A percentile compares a stretch with the other conserved stretches of the same genome.
Conservation (phyloP, 2,113 vertebrate genomes). For the Spea multiplicata region DNA sequence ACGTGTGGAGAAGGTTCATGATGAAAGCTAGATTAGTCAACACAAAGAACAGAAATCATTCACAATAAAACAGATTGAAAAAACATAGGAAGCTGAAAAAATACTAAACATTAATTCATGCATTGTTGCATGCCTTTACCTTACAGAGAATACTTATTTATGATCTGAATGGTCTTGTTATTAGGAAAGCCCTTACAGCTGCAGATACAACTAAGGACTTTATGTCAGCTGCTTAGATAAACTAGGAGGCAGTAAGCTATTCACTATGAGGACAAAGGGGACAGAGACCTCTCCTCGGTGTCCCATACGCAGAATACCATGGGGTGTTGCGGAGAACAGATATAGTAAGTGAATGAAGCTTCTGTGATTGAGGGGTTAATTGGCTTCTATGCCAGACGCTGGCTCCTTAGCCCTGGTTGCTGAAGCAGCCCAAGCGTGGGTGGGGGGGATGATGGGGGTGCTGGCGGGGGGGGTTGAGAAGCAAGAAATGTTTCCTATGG, state of each 20-base stretch:
- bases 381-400: conserved; percentile 40
- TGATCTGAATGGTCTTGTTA: background rate
- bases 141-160: conserved; percentile 3
- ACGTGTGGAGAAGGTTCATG: background rate
- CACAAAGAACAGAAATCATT: background rate
- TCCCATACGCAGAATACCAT: background rate
- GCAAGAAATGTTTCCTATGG: conserved; percentile 47
- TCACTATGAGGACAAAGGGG: background rate
- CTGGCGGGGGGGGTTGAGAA: conserved; percentile 44
- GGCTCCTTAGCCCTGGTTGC: conserved; percentile 47
- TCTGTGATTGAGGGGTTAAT: conserved; percentile 42
- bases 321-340: background rate
- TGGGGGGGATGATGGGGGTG: conserved; percentile 43
- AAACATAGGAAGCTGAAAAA: background rate
- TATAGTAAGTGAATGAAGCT: conserved; percentile 9
- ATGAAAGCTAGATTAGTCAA: background rate
- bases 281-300: background rate
- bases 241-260: background rate
- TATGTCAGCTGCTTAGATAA: background rate
- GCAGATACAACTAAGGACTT: background rate
- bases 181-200: background rate
- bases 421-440: conserved; percentile 48
- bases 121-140: conserved; percentile 4
- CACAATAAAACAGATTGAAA: background rate
- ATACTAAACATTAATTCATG: background rate